phyloP scores from a whole-genome alignment of 2,113 vertebrate genomes.

The Gambusia holbrooki region DNA sequence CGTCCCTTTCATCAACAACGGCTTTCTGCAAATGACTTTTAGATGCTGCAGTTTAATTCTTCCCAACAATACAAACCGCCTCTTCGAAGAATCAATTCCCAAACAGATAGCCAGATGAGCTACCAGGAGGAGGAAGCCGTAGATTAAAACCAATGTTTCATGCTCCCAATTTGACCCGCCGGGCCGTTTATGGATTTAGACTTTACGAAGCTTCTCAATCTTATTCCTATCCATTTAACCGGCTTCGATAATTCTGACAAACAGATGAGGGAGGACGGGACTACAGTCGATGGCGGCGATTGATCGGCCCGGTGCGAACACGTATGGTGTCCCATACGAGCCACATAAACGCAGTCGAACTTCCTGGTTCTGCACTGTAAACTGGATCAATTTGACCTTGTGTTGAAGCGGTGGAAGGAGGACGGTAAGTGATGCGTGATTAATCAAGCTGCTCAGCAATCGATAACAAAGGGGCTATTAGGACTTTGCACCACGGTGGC shows the following conservation, averaged over 20 bases:
- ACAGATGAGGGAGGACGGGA: constrained; percentile 26
- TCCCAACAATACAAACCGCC: constrained; percentile 29
- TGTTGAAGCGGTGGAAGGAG: constrained; percentile 32
- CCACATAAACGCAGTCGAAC: constrained; percentile 48
- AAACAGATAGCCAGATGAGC: constrained; percentile 26
- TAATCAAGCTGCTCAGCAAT: constrained; percentile 57
- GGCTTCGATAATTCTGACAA: constrained; percentile 43
- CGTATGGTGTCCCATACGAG: constrained; percentile 37
- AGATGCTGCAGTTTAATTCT: constrained; percentile 17
- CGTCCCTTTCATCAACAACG: constrained; percentile 47
- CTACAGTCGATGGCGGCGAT: constrained; percentile 29
- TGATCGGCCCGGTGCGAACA: constrained; percentile 51
- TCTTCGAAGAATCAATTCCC: constrained; percentile 29
- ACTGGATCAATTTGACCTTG: constrained; percentile 60
- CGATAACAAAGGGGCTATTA: constrained; percentile 50
- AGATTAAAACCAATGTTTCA: constrained; percentile 31
- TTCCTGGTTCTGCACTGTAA: constrained; percentile 44
- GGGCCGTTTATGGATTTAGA: constrained; percentile 20
- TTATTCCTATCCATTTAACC: constrained; percentile 11
- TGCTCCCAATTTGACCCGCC: constrained; percentile 17
- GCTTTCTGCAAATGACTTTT: constrained; percentile 45
- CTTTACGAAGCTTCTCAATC: constrained; percentile 14
- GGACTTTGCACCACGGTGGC: constrained; percentile 19
- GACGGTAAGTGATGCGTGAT: constrained; percentile 46
- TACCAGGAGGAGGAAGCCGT: constrained; percentile 21